Evolutionary conservation across 2,113 vertebrate species (phyloP).

Genomic region (Nipponia nippon): DNA sequence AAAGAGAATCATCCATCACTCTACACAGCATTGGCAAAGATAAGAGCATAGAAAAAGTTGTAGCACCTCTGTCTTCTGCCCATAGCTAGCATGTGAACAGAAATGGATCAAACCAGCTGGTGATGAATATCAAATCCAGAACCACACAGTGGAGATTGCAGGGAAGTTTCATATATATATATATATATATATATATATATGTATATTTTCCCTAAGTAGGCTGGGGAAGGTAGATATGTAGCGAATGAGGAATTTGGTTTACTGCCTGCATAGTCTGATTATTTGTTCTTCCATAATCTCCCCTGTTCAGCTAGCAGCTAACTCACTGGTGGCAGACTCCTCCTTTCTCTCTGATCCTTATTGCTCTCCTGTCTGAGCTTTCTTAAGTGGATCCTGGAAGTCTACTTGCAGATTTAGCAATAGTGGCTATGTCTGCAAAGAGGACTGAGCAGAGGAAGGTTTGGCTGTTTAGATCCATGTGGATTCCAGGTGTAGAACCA

Average conservation of each 20-base stretch:
- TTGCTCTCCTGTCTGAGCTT: constrained; percentile 4
- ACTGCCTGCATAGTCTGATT: not conserved
- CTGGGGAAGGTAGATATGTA: not conserved
- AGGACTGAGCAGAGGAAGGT: not conserved
- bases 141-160: not conserved
- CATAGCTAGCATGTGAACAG: constrained; percentile 22
- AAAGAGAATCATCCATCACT: not conserved
- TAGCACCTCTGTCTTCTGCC: constrained; percentile 45
- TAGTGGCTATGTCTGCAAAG: not conserved
- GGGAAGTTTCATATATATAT: not conserved
- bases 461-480: not conserved
- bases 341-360: not conserved
- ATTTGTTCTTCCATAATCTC: not conserved
- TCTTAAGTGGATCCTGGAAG: not conserved
- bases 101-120: constrained; percentile 28
- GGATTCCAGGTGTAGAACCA: constrained; percentile 43
- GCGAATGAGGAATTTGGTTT: not conserved
- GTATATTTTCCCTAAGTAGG: not conserved
- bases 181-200: not conserved
- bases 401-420: not conserved
- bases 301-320: not conserved
- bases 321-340: not conserved
- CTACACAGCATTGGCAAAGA: constrained; percentile 16
- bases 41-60: constrained; percentile 29
- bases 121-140: constrained; percentile 43